Base-by-base conservation (phyloP, 2,797 vertebrate species). In the Neoniphon sammara region DNA sequence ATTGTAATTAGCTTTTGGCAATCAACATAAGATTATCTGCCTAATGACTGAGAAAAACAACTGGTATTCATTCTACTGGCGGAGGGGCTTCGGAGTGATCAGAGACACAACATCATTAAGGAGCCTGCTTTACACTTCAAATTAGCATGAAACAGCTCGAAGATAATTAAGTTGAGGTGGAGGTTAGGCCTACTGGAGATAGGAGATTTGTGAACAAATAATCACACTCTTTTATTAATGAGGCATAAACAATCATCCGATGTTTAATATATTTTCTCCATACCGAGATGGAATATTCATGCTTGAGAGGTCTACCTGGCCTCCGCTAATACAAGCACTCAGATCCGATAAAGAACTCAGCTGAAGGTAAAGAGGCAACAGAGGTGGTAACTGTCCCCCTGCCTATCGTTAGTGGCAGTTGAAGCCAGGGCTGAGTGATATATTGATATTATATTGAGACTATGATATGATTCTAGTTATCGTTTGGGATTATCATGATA, bases 11-110 rank as follows among this genome's bases (percentile, higher is more conserved):
- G 84, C 88, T 84, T 68, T 65, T 82, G 70, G 82, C 80, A 91
- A 86, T 93, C 83, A 89, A 77, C 80, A 81, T 73, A 70, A 86
- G 87, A 91, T 90, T 89, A 90, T 90, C 87, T 82, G 82, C 82
- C 87, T 92, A 87, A 91, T 91, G 86, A 89, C 57, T 60, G 75
- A 82, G 81, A 78, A 79, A 90, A 88, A 84, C 85, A 89, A 91
- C 87, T 72, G 75, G 82, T 78, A 85, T 84, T 82, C 75, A 63
- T 85, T 77, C 78, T 58, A 79, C 74, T 72, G 71, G 83, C 59
- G 74, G 70, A 81, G 83, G 60, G 71, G 87, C 85, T 73, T 79
- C n/a, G 61, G 58, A 82, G 76, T 42, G 72, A 87, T 89, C 88
- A 85, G 84, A 86, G 73, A 72, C 67, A 49, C 66, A 65, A 49